phyloP scores from a whole-genome alignment of 2,797 vertebrate genomes.

The Lacerta bilineata region DNA sequence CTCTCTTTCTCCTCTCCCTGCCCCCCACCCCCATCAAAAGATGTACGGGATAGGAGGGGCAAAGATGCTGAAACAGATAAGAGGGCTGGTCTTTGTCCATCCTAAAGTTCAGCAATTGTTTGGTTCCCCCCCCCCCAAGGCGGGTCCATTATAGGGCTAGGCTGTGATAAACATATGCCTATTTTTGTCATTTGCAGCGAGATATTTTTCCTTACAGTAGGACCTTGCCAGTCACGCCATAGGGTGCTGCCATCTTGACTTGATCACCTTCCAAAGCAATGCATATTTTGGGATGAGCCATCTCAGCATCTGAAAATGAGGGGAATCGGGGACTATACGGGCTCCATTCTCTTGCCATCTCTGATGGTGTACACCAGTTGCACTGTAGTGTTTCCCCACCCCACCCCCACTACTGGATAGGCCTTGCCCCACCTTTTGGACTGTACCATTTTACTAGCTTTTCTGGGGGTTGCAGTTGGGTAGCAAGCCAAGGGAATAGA shows the following conservation, averaged over 20 bases:
- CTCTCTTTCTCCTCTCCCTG: background rate
- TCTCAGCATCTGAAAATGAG: background rate
- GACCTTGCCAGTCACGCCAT: background rate
- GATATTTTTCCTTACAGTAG: background rate
- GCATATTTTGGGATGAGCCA: background rate
- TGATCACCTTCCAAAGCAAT: slow-evolving; percentile 6
- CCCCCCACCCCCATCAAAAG: background rate
- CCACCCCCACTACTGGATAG: background rate
- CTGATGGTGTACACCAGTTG: background rate
- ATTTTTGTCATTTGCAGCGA: background rate
- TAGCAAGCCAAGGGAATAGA: background rate
- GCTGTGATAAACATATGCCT: background rate
- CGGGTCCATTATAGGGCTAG: background rate
- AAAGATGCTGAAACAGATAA: slow-evolving; percentile 2
- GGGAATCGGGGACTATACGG: background rate
- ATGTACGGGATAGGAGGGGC: background rate
- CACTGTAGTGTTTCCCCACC: background rate
- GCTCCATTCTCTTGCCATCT: background rate
- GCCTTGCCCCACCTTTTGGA: background rate
- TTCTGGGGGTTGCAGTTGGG: background rate
- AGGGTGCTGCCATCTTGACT: background rate
- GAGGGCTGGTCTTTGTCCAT: slow-evolving; percentile 17
- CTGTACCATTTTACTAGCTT: slow-evolving; percentile 8
- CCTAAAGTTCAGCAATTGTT: background rate
- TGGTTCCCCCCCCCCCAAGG: background rate